phyloP scores from a whole-genome alignment of 2,888 invertebrate genomes.

The Phengaris arion region DNA sequence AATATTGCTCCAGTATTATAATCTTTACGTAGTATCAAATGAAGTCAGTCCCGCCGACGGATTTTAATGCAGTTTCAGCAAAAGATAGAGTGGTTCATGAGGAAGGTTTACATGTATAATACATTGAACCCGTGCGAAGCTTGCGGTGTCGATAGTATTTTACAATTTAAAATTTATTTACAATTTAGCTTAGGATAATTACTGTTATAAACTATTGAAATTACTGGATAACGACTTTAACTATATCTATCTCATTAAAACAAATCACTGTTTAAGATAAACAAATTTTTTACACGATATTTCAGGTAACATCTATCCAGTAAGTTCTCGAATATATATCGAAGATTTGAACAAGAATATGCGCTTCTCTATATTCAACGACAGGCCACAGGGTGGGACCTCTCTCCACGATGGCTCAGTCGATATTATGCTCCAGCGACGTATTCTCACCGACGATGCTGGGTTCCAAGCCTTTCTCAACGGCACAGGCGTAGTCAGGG shows the following conservation, averaged over 20 bases:
- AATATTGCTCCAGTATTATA: no score
- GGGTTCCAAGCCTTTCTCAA: conserved; percentile 44
- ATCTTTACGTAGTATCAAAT: no score
- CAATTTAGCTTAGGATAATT: no score
- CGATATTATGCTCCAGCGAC: conserved; percentile 91
- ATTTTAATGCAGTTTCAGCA: no score
- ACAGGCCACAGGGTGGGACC: conserved; percentile 89
- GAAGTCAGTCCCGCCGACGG: no score
- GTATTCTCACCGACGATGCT: conserved; percentile 89
- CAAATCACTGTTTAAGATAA: no score
- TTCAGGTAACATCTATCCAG: conserved; percentile 91
- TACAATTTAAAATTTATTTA: not conserved
- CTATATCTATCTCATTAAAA: no score
- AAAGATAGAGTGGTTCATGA: no score
- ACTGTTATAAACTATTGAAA: not conserved
- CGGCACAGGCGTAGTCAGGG: conserved; percentile 52
- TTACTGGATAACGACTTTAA: not conserved
- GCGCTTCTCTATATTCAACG: conserved; percentile 83
- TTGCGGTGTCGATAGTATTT: no score
- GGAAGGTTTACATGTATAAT: no score
- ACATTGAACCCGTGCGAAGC: no score
- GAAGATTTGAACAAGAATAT: conserved; percentile 72
- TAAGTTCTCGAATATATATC: conserved; percentile 89
- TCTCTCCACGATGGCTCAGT: conserved; percentile 86
- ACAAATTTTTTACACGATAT: not conserved